Base-by-base conservation (phyloP, 2,113 vertebrate species). In the Brachyhypopomus occidentalis region DNA sequence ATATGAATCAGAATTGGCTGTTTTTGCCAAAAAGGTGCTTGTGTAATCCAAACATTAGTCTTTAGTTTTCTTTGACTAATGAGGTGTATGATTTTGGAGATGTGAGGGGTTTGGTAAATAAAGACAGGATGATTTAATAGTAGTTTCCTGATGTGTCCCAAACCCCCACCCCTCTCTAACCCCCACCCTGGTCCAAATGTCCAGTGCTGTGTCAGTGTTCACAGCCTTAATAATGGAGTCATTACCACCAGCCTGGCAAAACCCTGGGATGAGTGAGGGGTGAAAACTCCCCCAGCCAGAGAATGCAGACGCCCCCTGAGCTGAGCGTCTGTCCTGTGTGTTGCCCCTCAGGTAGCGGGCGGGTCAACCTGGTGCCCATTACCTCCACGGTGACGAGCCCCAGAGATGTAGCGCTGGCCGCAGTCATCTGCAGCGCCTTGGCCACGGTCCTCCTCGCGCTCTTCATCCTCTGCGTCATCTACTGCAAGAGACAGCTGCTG, bases 401-500 rank as follows among this genome's bases (percentile, higher is more conserved):
- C 0, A 90, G 96, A 78, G 97, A 99, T 89, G 94, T 97, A 14
- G 97, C 96, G 17, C 91, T 99, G 82, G 97, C 97, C 0, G 97
- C 96, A 0, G 95, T 99, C 67, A 98, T 98, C 91, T 99, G 97
- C 90, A 98, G 97, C 0, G 97, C 97, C 0, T 91, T 99, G 88
- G 95, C 96, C 4, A 96, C 96, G 0, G 97, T 99, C 45, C 94
- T 99, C 75, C 92, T 98, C 72, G 97, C 97, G 58, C 95, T 99
- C 60, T 94, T 98, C 48, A 94, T 96, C 81, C 95, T 99, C n/a
- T 97, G 96, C 2, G 90, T 95, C 85, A 98, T 98, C 90, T 99
- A 99, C 80, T 99, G 97, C 85, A 98, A 98, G 91, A 95, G 96
- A 52, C 97, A 98, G 88, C 95, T 98, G 75, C 93, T 98, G 94